phyloP scores from a whole-genome alignment of 2,797 vertebrate genomes.

The Philypnodon macrostomus region DNA sequence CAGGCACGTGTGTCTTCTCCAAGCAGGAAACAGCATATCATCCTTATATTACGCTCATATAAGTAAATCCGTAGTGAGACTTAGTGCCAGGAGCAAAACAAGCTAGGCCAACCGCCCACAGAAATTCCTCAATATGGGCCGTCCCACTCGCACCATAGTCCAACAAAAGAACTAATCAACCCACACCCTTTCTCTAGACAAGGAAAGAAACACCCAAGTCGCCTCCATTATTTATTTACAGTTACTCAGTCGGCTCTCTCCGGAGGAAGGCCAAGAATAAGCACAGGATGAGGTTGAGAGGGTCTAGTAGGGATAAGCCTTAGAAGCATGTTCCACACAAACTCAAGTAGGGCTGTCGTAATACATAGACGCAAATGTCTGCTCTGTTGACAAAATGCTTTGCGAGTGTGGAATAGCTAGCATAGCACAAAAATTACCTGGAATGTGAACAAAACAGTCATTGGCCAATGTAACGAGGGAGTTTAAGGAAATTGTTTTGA shows the following conservation, averaged over 20 bases:
- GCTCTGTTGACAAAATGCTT: constrained; percentile 27
- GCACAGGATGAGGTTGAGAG: constrained; percentile 65
- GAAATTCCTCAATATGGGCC: constrained; percentile 29
- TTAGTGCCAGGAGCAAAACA: constrained; percentile 19
- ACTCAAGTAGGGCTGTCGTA: constrained; percentile 17
- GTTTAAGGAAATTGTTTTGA: not conserved
- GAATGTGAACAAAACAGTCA: constrained; percentile 16
- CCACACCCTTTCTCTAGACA: constrained; percentile 54
- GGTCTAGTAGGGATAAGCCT: constrained; percentile 38
- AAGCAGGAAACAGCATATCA: constrained; percentile 31
- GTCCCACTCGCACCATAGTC: constrained; percentile 40
- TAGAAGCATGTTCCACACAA: constrained; percentile 21
- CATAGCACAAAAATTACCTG: constrained; percentile 21
- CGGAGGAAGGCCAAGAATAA: constrained; percentile 66
- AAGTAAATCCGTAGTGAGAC: constrained; percentile 5
- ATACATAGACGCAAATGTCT: constrained; percentile 13
- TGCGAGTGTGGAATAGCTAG: constrained; percentile 43
- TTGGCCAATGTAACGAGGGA: not conserved
- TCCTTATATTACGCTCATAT: constrained; percentile 11
- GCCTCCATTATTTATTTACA: constrained; percentile 76
- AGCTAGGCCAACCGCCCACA: constrained; percentile 13
- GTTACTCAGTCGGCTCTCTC: constrained; percentile 59
- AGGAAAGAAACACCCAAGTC: constrained; percentile 77
- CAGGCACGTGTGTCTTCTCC: constrained; percentile 14
- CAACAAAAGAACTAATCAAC: constrained; percentile 42